Conservation (phyloP, 2,113 vertebrate genomes). For the Procapra przewalskii region DNA sequence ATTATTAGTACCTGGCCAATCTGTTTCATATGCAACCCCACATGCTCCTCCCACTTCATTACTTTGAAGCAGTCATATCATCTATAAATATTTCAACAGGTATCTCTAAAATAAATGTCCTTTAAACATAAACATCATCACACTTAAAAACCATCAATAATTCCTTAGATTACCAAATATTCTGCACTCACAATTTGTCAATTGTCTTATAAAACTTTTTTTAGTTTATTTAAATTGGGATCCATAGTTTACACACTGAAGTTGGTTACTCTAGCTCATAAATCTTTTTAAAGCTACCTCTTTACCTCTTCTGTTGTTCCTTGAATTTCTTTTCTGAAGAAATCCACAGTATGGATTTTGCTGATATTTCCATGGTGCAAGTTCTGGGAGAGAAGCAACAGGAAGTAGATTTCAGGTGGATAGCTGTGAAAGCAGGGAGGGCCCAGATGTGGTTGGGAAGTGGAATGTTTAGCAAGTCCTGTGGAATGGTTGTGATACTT, state of each 20-base stretch:
- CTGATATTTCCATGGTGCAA: neutral
- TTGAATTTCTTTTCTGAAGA: neutral
- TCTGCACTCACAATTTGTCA: neutral
- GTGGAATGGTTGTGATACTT: neutral
- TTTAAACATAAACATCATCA: neutral
- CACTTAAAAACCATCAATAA: neutral
- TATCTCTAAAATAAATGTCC: conserved; percentile 10
- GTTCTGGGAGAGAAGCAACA: neutral
- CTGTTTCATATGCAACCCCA: neutral
- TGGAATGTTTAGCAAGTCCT: neutral
- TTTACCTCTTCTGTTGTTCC: neutral
- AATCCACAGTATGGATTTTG: neutral
- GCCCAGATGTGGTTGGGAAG: neutral
- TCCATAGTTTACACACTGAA: neutral
- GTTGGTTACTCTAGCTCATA: neutral
- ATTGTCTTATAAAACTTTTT: neutral
- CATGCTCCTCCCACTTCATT: neutral
- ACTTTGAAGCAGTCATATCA: neutral
- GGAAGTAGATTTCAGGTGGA: neutral
- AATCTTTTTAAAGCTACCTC: neutral
- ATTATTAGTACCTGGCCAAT: neutral
- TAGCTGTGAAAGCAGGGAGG: neutral
- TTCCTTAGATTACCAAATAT: conserved; percentile 8
- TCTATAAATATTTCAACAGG: neutral
- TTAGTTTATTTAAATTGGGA: neutral